phyloP scores from a whole-genome alignment of 2,797 vertebrate species.

The Cottoperca gobio region DNA sequence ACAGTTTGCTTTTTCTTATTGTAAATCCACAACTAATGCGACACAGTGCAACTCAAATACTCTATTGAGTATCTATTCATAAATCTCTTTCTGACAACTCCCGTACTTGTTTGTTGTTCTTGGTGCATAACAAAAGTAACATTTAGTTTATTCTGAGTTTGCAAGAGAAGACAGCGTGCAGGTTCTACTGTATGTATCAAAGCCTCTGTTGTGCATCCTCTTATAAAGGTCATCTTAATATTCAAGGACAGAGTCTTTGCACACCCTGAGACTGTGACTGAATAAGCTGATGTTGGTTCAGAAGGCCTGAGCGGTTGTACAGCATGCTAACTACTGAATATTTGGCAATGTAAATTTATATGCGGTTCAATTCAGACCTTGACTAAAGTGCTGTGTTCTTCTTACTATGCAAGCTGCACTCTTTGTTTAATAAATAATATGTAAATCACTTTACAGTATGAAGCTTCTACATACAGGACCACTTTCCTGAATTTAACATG shows the following conservation, averaged over 20 bases:
- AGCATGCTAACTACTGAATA: constrained; percentile 48
- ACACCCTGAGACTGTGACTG: constrained; percentile 50
- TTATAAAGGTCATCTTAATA: constrained; percentile 65
- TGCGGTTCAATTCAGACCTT: constrained; percentile 45
- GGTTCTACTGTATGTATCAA: constrained; percentile 39
- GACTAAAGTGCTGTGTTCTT: constrained; percentile 33
- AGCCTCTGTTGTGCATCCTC: constrained; percentile 44
- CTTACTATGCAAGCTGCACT: constrained; percentile 22
- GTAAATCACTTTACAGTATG: constrained; percentile 24
- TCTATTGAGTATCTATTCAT: constrained; percentile 16
- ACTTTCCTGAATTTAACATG: constrained; percentile 7
- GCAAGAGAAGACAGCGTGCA: constrained; percentile 15
- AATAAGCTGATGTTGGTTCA: constrained; percentile 56
- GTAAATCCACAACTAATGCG: not conserved
- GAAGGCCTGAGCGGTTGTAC: constrained; percentile 31
- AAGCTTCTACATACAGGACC: constrained; percentile 2
- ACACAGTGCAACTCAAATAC: not conserved
- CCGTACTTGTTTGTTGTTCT: constrained; percentile 1
- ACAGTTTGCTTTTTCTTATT: constrained; percentile 1
- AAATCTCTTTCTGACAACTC: constrained; percentile 1
- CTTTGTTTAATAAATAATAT: constrained; percentile 51
- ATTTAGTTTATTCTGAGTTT: constrained; percentile 22
- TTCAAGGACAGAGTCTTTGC: constrained; percentile 59
- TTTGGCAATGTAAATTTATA: constrained; percentile 51
- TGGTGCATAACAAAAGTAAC: constrained; percentile 14